Evolutionary conservation across 2,888 invertebrate genomes (phyloP), one percentile per base, ranked within the genome.

Genomic region (Athalia rosae): DNA sequence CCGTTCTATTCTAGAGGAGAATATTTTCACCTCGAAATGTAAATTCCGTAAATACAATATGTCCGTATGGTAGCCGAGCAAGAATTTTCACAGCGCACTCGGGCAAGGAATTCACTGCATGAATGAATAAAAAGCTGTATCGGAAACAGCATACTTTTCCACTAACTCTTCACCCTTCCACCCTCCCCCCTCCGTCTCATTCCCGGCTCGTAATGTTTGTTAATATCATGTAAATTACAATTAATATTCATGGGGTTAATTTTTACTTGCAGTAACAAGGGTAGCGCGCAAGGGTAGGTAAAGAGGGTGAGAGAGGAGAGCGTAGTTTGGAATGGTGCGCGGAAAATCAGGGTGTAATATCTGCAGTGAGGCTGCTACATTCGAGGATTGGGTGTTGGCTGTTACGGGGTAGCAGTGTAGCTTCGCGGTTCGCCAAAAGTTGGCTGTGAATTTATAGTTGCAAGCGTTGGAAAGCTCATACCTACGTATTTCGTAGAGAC

Each of bases 151-250:
- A 28, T 28, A 28, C 6, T 53, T n/a, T 53, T n/a, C n/a, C 53
- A 11, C 3, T 53, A n/a, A 11, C 53, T 53, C 53, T 53, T n/a
- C n/a, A 28, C 13, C 43, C 45, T 62, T 8, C 11, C 6, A 7
- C 11, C 11, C 28, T 9, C 4, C 13, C 4, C 43, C n/a, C 45
- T 69, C 8, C 50, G 15, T 69, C 48, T 48, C 48, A 53, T 41
- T 13, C 69, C 15, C 56, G 1, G 53, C 9, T 53, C n/a, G 9
- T 53, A 88, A 88, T 88, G 87, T 87, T 86, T 85, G 86, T 87
- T 88, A 88, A 89, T 88, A 88, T 87, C 87, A 86, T 86, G 87
- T 88, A 87, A 88, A 88, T 87, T 86, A 86, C 86, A 87, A 89
- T 89, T 89, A 89, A 88, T 88, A 89, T 88, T 87, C 88, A 87